Conservation (phyloP, 1,140 invertebrate genomes). For the Drosophila hydei region DNA sequence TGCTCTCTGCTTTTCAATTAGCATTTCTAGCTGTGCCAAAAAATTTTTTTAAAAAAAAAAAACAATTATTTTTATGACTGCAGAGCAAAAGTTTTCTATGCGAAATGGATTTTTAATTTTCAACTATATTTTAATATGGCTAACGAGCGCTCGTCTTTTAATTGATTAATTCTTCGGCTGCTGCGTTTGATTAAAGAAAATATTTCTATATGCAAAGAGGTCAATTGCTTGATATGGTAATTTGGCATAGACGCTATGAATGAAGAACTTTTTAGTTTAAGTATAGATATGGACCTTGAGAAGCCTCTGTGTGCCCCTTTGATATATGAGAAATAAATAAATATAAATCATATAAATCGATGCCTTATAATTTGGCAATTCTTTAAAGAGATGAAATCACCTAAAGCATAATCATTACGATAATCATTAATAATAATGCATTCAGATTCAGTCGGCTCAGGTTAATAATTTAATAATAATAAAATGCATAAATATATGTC, state of each 20-base stretch:
- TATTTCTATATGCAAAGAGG: conserved; percentile 71
- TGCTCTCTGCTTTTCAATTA: conserved; percentile 24
- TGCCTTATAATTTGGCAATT: too few species aligned
- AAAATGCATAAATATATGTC: too few species aligned
- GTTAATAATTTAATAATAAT: too few species aligned
- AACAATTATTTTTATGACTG: conserved; percentile 23
- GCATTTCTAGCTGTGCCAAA: conserved; percentile 13
- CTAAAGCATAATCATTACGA: too few species aligned
- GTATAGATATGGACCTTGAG: too few species aligned
- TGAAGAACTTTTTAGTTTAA: conserved; percentile 38
- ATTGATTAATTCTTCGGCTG: conserved; percentile 76
- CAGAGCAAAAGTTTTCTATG: conserved; percentile 13
- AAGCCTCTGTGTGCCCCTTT: too few species aligned
- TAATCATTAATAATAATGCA: too few species aligned
- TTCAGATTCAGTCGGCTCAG: too few species aligned
- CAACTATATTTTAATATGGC: conserved; percentile 78
- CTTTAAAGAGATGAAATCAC: too few species aligned
- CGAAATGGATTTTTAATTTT: conserved; percentile 79
- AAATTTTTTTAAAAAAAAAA: neutral
- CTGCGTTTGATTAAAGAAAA: conserved; percentile 75
- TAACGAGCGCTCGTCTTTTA: conserved; percentile 73
- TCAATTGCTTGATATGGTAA: conserved; percentile 80
- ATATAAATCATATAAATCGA: too few species aligned
- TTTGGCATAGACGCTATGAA: conserved; percentile 56
- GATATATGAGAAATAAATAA: too few species aligned